A percentile compares a stretch with the other conserved stretches of the same genome.
phyloP scores from a whole-genome alignment of 2,113 vertebrate genomes.

The Indri indri region DNA sequence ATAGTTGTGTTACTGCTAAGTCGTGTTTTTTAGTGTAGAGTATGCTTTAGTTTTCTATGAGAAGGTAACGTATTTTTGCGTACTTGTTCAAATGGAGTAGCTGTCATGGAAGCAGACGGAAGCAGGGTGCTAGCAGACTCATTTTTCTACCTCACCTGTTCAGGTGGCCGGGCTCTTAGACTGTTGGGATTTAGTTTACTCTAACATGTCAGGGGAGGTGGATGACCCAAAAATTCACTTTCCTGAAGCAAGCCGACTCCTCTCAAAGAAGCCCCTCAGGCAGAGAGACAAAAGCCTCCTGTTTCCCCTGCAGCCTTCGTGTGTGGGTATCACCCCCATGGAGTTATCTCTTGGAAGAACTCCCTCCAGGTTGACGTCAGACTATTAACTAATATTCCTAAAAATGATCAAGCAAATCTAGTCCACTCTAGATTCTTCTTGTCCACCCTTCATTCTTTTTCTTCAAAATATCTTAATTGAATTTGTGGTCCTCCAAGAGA shows the following conservation, averaged over 20 bases:
- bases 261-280: neutral
- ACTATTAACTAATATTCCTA: too few relatives aligned
- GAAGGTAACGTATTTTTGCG: neutral
- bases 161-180: neutral
- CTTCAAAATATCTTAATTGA: neutral
- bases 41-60: neutral
- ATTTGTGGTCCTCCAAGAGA: neutral
- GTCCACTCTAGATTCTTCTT: neutral
- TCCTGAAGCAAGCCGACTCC: neutral
- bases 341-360: neutral
- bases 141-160: neutral
- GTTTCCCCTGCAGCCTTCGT: accelerated
- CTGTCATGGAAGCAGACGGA: neutral
- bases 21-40: accelerated
- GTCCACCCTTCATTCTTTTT: neutral
- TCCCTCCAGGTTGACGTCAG: neutral
- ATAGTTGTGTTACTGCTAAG: too few relatives aligned
- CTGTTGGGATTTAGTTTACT: neutral
- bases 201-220: accelerated
- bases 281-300: neutral
- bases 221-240: neutral
- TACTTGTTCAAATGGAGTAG: accelerated
- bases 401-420: neutral
- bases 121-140: neutral
- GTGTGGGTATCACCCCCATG: accelerated